phyloP scores from a whole-genome alignment of 2,113 vertebrate genomes.

The Erythrolamprus reginae region DNA sequence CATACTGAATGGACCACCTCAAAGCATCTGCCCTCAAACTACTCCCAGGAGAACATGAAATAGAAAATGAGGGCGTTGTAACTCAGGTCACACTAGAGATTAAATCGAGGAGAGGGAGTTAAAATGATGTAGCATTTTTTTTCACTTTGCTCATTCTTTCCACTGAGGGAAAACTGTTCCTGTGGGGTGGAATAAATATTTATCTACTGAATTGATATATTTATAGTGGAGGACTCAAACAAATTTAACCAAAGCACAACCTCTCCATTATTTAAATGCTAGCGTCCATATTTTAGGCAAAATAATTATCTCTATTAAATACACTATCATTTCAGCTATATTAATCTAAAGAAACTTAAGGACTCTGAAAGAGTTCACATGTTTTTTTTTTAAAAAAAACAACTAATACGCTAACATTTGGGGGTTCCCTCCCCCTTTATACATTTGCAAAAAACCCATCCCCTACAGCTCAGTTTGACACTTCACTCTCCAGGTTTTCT shows the following conservation, averaged over 20 bases:
- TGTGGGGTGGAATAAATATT: background rate
- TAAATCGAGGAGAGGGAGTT: background rate
- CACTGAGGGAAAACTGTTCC: background rate
- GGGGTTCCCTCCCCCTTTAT: background rate
- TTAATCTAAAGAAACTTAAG: background rate
- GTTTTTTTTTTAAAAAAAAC: background rate
- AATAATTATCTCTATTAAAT: background rate
- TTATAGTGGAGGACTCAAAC: background rate
- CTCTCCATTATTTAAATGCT: background rate
- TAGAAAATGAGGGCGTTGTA: background rate
- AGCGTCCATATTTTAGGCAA: background rate
- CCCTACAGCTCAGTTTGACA: background rate
- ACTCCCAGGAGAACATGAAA: background rate
- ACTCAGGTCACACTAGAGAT: background rate
- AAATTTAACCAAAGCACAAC: background rate
- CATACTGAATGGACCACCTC: background rate
- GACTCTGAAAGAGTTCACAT: background rate
- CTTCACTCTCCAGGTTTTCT: background rate
- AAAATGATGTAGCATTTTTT: background rate
- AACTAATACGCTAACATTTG: background rate
- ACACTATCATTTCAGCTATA: background rate
- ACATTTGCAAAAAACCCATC: background rate
- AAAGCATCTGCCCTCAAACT: background rate
- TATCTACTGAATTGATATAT: background rate
- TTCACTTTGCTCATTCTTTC: background rate